Percentiles rank a stretch among this genome's conserved stretches.
Conservation (phyloP, 2,113 vertebrate species). For the Psettodes erumei region DNA sequence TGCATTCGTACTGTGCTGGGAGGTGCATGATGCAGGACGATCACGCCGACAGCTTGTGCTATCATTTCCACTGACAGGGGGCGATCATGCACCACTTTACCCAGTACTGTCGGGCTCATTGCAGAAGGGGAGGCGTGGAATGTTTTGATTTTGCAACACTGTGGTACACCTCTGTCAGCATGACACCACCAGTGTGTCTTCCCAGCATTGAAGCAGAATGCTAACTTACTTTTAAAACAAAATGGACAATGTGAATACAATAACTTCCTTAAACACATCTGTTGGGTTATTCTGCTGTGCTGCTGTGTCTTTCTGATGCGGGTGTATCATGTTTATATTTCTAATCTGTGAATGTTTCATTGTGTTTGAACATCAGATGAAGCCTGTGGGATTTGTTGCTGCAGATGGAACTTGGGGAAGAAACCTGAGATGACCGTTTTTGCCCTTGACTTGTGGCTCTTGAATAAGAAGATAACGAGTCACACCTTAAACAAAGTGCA, state of each 20-base stretch:
- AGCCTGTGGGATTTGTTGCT: slow-evolving; percentile 11
- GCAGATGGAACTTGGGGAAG: slow-evolving; percentile 26
- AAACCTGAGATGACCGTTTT: slow-evolving; percentile 49
- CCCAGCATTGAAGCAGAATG: neutral
- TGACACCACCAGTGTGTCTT: slow-evolving; percentile 4
- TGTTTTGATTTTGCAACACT: slow-evolving; percentile 43
- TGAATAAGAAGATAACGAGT: slow-evolving; percentile 32
- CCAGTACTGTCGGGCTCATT: slow-evolving; percentile 74
- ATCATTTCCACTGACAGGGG: slow-evolving; percentile 66
- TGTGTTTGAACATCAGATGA: slow-evolving; percentile 39
- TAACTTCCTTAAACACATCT: neutral
- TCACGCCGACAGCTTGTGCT: slow-evolving; percentile 57
- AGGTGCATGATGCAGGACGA: slow-evolving; percentile 72
- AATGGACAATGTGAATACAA: neutral
- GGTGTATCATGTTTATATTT: slow-evolving; percentile 60
- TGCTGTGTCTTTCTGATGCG: slow-evolving; percentile 45
- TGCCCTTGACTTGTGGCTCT: slow-evolving; percentile 53
- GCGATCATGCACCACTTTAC: slow-evolving; percentile 71
- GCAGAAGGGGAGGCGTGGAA: slow-evolving; percentile 24
- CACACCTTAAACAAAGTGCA: slow-evolving; percentile 67
- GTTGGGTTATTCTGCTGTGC: slow-evolving; percentile 1
- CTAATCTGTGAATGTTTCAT: slow-evolving; percentile 44
- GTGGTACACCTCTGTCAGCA: slow-evolving; percentile 67
- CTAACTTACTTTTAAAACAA: neutral
- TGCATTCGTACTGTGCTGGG: slow-evolving; percentile 65